phyloP scores from a whole-genome alignment of 2,113 vertebrate species.

The Copsychus sechellarum region DNA sequence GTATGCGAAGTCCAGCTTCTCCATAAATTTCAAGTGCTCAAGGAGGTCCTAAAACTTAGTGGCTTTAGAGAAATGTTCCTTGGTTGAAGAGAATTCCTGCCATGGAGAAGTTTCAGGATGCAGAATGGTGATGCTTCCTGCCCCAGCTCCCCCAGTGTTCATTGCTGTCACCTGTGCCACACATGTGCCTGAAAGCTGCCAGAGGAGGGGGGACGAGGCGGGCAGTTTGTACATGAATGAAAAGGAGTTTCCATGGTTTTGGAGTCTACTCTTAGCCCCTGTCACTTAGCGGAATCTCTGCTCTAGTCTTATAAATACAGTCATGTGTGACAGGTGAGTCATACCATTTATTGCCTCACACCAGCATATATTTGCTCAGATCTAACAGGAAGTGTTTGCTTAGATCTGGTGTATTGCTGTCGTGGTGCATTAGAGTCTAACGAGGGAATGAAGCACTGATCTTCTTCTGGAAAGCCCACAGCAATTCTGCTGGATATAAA shows the following conservation, averaged over 20 bases:
- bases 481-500: not conserved
- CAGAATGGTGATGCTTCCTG: not conserved
- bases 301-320: not conserved
- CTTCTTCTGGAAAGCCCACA: not conserved
- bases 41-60: not conserved
- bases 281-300: not conserved
- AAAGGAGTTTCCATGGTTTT: not conserved
- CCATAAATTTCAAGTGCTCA: not conserved
- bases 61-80: not conserved
- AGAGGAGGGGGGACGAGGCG: not conserved
- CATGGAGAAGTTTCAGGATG: not conserved
- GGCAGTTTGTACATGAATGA: not conserved
- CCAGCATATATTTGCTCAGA: not conserved
- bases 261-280: not conserved
- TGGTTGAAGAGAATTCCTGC: not conserved
- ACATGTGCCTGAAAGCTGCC: not conserved
- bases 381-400: not conserved
- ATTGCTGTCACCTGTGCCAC: accelerated
- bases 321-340: not conserved
- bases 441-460: accelerated
- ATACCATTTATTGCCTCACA: not conserved
- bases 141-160: accelerated
- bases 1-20: not conserved
- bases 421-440: not conserved
- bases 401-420: not conserved